A percentile compares a stretch with the other conserved stretches of the same genome.
These are phyloP conservation scores for Papilio machaon DNA, from an alignment of 1,140 invertebrate species.

Conservation along the genomic window DNA sequence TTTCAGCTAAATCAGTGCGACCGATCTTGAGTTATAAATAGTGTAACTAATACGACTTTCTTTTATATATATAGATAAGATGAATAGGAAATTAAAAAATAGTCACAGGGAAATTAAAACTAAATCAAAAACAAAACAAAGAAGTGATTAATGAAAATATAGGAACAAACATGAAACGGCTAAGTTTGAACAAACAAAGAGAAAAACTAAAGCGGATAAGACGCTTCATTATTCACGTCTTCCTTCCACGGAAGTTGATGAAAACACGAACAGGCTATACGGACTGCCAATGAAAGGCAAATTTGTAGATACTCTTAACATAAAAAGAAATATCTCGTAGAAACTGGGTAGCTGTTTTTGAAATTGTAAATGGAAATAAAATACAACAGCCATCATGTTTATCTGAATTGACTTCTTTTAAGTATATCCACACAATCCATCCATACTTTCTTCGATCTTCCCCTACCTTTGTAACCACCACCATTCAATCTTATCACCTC, in stretches of 20 bases:
- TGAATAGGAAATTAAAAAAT: too few species aligned
- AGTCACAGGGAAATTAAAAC: neutral
- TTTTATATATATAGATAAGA: too few species aligned
- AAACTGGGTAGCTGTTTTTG: neutral
- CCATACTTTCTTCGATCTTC: too few species aligned
- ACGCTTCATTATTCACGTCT: constrained; percentile 15
- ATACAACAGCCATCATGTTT: neutral
- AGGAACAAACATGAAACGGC: neutral
- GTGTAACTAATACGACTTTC: too few species aligned
- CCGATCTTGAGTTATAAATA: too few species aligned
- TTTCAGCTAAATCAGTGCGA: too few species aligned
- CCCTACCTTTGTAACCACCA: too few species aligned
- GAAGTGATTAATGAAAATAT: constrained; percentile 10
- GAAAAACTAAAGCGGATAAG: constrained; percentile 26
- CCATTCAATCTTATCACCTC: too few species aligned
- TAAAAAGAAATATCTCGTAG: neutral
- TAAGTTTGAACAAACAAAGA: constrained; percentile 18
- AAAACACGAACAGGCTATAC: neutral
- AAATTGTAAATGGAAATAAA: neutral
- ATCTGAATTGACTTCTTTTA: too few species aligned
- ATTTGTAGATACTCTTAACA: neutral
- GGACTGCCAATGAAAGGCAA: neutral
- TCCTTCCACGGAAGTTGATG: constrained; percentile 12
- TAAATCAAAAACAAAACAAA: constrained; percentile 16
- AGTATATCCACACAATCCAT: too few species aligned